Percentiles rank a stretch among this genome's conserved stretches.
Evolutionary conservation across 2,113 vertebrate species (phyloP).

Genomic region (Brachirus orientalis): DNA sequence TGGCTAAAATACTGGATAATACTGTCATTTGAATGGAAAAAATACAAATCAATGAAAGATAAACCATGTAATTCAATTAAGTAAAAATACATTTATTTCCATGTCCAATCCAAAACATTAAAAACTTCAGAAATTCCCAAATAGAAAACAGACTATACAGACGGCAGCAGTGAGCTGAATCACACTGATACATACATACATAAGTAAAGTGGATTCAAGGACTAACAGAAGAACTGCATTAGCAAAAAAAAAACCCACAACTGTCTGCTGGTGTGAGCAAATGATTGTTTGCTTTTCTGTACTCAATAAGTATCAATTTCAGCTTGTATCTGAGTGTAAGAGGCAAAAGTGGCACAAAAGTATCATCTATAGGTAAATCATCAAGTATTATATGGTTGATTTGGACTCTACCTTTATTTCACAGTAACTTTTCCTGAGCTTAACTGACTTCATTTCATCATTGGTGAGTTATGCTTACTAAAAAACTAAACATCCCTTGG

Average conservation of each 20-base stretch:
- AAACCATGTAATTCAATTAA: conserved; percentile 7
- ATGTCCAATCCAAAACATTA: conserved; percentile 23
- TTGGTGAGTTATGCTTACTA: background rate
- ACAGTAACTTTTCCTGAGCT: conserved; percentile 47
- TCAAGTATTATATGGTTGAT: conserved; percentile 13
- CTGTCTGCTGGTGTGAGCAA: conserved; percentile 22
- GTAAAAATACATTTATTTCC: conserved; percentile 38
- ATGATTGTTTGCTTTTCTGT: conserved; percentile 9
- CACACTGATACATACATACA: background rate
- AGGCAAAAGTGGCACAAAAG: conserved; percentile 1
- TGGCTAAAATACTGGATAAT: no score
- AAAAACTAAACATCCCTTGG: conserved; percentile 1
- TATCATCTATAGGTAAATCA: background rate
- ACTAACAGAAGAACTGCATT: background rate
- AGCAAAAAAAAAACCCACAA: background rate
- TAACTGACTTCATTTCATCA: conserved; percentile 1
- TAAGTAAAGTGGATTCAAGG: background rate
- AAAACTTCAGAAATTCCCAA: conserved; percentile 8
- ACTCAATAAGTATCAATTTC: conserved; percentile 13
- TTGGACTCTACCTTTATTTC: conserved; percentile 13
- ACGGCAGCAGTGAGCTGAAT: conserved; percentile 8
- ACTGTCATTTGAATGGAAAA: background rate
- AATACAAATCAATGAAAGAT: background rate
- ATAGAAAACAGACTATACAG: conserved; percentile 15
- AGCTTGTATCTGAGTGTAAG: background rate